These are phyloP conservation scores for Leptinotarsa rubiginosa DNA, from an alignment of 2,888 invertebrate genomes.

Conservation along the genomic window DNA sequence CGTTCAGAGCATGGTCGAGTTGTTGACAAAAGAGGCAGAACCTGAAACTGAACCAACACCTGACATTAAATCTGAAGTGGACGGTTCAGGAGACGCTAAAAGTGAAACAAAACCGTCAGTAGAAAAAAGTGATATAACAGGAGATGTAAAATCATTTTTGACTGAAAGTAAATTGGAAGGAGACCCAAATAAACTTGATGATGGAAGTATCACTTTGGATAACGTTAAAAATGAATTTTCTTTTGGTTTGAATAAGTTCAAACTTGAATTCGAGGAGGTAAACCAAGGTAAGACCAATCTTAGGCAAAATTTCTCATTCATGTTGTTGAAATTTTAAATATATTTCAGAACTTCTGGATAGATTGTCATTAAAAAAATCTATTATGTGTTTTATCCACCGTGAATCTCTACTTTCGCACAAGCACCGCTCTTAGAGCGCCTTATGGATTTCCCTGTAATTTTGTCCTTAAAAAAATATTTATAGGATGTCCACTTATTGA, in stretches of 20 bases:
- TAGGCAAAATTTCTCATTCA: too few species aligned
- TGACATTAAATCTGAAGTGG: background rate
- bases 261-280: conserved; percentile 46
- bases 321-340: too few species aligned
- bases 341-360: too few species aligned
- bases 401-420: too few species aligned
- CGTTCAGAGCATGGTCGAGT: conserved; percentile 55
- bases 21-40: conserved; percentile 26
- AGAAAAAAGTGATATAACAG: background rate
- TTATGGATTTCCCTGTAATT: too few species aligned
- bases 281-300: conserved; percentile 43
- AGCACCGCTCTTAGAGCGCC: too few species aligned
- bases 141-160: background rate
- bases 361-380: too few species aligned
- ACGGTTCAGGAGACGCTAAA: conserved; percentile 16
- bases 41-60: background rate
- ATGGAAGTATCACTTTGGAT: conserved; percentile 49
- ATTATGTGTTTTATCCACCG: too few species aligned
- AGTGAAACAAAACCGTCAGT: background rate
- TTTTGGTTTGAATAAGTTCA: conserved; percentile 61
- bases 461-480: too few species aligned
- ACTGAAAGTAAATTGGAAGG: conserved; percentile 34
- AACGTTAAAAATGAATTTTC: conserved; percentile 59
- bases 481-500: too few species aligned
- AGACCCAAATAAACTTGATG: conserved; percentile 34